A percentile compares a stretch with the other conserved stretches of the same genome.
Evolutionary conservation across 2,113 vertebrate genomes (phyloP).

Genomic region (Muscicapa adusta): DNA sequence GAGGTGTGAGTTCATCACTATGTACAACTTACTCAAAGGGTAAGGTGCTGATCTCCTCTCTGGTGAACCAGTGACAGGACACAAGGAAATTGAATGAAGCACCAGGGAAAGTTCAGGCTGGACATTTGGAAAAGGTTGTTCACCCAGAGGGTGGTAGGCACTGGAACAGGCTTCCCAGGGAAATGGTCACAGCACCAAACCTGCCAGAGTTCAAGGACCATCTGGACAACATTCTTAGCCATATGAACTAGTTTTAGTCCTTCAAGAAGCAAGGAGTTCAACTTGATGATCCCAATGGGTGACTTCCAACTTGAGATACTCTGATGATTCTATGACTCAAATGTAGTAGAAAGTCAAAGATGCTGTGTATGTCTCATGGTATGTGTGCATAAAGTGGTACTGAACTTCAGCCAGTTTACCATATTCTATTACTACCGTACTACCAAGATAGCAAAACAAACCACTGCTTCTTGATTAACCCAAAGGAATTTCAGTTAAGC

Average conservation of each 20-base stretch:
- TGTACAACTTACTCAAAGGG: background rate
- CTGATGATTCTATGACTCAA: background rate
- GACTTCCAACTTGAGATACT: background rate
- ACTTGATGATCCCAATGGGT: background rate
- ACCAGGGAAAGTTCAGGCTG: background rate
- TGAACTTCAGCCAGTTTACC: background rate
- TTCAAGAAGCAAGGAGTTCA: background rate
- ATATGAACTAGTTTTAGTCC: background rate
- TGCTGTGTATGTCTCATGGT: background rate
- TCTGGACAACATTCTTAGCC: background rate
- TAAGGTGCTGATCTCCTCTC: background rate
- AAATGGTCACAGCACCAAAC: background rate
- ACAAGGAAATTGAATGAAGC: background rate
- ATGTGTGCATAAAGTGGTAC: background rate
- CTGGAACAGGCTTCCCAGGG: background rate
- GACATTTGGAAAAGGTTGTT: background rate
- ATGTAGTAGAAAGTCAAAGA: background rate
- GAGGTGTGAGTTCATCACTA: background rate
- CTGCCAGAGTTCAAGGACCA: background rate
- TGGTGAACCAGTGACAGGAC: background rate
- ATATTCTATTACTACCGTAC: no score
- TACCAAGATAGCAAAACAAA: background rate
- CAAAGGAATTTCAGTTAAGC: background rate
- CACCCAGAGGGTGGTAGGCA: background rate
- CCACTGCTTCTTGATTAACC: background rate